Evolutionary conservation across 1,140 invertebrate species (phyloP), one percentile per base, ranked within the genome.

Genomic region (Tenebrio molitor): DNA sequence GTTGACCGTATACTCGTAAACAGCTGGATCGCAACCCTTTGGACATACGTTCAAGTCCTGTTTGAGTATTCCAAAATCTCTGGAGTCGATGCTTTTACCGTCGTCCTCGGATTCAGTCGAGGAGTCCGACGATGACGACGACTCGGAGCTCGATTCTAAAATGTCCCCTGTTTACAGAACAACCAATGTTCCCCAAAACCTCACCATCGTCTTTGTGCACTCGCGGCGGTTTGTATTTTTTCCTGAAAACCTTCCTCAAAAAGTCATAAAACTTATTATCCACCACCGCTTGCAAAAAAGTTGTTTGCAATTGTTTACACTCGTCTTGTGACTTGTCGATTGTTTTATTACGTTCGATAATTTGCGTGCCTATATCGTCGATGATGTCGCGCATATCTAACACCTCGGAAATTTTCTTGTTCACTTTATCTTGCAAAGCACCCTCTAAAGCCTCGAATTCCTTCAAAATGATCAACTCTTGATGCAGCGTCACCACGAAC

Each of bases 1-100:
- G 7, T 84, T 79, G 74, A 91, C 89, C n/a, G 90, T 88, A 69
- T 87, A 81, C 19, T 92, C 86, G 76, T 90, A 93, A 1, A 91
- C 80, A 0, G 86, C 86, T 66, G 85, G 85, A 50, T 93, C 91
- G 79, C 92, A 92, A 1, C 89, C 92, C 16, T 87, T 84, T 0
- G 93, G 93, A 78, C 93, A 94, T 14, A 91, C 83, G 79, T 87
- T 90, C 73, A 94, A 91, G 79, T 95, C 92, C 15, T 91, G 86
- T 6, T 87, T 85, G 17, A 91, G 86, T 0, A 87, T 84, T 2
- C 86, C 86, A 66, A 90, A 86, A 76, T 91, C 86, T 15, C 86
- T 76, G n/a, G 87, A 89, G 76, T 90, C 87, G 15, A 88, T 76
- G 73, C 86, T 89, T 25, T 83, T 86, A 19, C 83, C 87, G 44